Evolutionary conservation across 2,113 vertebrate genomes (phyloP).

Genomic region (Crotalus helleri): DNA sequence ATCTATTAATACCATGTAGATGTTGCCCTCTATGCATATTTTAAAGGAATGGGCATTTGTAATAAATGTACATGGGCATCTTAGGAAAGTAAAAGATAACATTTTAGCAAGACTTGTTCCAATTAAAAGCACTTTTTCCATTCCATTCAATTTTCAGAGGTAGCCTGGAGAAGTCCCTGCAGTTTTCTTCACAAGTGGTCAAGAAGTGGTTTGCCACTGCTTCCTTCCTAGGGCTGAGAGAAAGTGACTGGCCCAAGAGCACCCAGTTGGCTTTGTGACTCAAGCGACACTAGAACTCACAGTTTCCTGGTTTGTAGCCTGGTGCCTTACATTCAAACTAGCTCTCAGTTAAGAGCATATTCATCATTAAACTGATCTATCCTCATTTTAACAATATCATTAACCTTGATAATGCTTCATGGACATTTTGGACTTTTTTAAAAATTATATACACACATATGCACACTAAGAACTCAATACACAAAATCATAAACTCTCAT

Average conservation of each 20-base stretch:
- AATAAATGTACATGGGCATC: conserved; percentile 66
- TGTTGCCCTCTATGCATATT: conserved; percentile 52
- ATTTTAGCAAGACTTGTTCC: conserved; percentile 71
- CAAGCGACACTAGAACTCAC: not conserved
- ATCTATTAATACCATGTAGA: conserved; percentile 55
- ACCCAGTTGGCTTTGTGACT: not conserved
- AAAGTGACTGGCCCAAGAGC: not conserved
- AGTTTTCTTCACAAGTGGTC: not conserved
- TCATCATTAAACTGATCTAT: conserved; percentile 73
- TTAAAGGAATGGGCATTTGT: conserved; percentile 54
- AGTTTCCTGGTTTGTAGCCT: not conserved
- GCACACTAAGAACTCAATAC: conserved; percentile 66
- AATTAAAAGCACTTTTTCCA: conserved; percentile 70
- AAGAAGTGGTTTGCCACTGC: not conserved
- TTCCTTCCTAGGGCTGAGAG: not conserved
- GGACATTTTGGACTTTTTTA: conserved; percentile 69
- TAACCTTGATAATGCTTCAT: conserved; percentile 66
- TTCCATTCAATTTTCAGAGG: conserved; percentile 30
- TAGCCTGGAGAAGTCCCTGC: not conserved
- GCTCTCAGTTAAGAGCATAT: conserved; percentile 59
- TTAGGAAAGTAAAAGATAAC: conserved; percentile 64
- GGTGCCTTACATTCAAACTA: not conserved
- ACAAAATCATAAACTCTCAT: conserved; percentile 63
- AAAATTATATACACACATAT: conserved; percentile 68
- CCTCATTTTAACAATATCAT: conserved; percentile 71